These are phyloP conservation scores for Ferrisia virgata DNA, from an alignment of 2,888 invertebrate species.

Conservation along the genomic window DNA sequence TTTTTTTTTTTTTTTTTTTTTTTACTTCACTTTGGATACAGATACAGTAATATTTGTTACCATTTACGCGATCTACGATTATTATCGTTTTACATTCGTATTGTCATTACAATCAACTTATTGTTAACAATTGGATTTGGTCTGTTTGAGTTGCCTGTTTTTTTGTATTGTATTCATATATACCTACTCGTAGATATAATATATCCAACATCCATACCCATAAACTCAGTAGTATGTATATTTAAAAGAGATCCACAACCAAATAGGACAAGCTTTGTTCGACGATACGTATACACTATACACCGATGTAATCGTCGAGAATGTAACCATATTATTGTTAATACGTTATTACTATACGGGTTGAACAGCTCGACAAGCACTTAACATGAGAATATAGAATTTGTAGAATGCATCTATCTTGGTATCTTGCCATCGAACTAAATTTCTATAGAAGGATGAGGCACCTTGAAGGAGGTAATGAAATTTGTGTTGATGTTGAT, in stretches of 20 bases:
- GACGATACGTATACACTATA: neutral
- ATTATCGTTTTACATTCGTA: slow-evolving; percentile 43
- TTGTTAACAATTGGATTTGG: slow-evolving; percentile 46
- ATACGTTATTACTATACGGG: neutral
- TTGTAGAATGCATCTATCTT: neutral
- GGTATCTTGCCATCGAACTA: neutral
- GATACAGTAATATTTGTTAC: neutral
- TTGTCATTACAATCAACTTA: slow-evolving; percentile 43
- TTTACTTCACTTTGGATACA: neutral
- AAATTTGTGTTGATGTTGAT: no score
- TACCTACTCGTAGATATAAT: neutral
- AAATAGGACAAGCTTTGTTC: slow-evolving; percentile 17
- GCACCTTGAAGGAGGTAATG: no score
- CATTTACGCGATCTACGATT: slow-evolving; percentile 32
- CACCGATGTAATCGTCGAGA: neutral
- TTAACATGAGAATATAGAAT: neutral
- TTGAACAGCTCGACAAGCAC: neutral
- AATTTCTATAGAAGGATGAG: no score
- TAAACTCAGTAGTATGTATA: neutral
- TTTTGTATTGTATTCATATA: slow-evolving; percentile 30
- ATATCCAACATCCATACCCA: slow-evolving; percentile 3
- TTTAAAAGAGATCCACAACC: slow-evolving; percentile 15
- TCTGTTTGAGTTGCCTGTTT: slow-evolving; percentile 37
- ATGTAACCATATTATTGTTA: slow-evolving; percentile 7
- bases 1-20: no score